A percentile compares a stretch with the other conserved stretches of the same genome.
Conservation (phyloP, 1,140 invertebrate species). For the Cherax quadricarinatus region DNA sequence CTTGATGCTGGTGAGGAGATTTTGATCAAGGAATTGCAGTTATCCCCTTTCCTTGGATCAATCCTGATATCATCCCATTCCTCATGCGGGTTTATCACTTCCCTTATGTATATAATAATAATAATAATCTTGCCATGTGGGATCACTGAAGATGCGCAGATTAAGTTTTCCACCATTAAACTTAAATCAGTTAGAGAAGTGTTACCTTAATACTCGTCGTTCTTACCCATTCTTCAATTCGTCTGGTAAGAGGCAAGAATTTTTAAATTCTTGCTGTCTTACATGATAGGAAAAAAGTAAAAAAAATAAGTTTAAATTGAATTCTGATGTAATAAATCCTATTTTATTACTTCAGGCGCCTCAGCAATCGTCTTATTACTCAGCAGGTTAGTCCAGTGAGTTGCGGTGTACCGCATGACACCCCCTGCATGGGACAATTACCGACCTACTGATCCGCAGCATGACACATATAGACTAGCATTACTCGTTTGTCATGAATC, state of each 20-base stretch:
- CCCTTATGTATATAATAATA: too few relatives aligned
- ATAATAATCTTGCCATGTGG: too few relatives aligned
- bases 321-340: conserved; percentile 35
- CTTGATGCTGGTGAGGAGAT: too few relatives aligned
- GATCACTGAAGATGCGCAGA: too few relatives aligned
- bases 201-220: background rate
- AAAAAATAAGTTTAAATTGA: background rate
- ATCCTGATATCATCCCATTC: too few relatives aligned
- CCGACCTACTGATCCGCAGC: conserved; percentile 2
- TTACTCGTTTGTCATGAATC: background rate
- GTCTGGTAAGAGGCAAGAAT: background rate
- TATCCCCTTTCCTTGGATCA: too few relatives aligned
- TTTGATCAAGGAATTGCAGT: too few relatives aligned
- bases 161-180: too few relatives aligned
- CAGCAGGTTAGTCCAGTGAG: conserved; percentile 44
- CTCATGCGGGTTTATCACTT: too few relatives aligned
- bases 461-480: conserved; percentile 20
- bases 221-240: background rate
- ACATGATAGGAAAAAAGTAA: background rate
- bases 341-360: conserved; percentile 42
- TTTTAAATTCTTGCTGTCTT: background rate
- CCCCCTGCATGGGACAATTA: conserved; percentile 25
- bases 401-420: conserved; percentile 30
- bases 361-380: conserved; percentile 54
- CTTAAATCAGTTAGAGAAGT: background rate